Evolutionary conservation across 2,797 vertebrate species (phyloP), one percentile per base, ranked within the genome.

Genomic region (Acanthiza pusilla): DNA sequence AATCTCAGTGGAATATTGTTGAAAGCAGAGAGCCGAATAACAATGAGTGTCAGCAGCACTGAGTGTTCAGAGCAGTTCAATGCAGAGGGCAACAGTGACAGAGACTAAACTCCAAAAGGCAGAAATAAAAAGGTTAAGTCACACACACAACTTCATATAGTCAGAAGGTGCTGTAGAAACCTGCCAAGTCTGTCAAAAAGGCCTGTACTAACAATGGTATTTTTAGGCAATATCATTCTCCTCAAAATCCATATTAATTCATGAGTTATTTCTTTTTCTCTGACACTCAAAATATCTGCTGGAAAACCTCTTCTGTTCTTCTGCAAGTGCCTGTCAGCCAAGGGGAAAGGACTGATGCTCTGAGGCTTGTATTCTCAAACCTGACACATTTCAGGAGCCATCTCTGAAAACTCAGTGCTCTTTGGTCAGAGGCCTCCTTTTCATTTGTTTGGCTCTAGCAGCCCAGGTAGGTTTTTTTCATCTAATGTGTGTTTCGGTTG

Each of bases 91-190:
- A 91, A 70, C 51, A 43, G 76, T 89, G 95, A 96, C 91, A 93
- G 91, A 93, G 54, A 85, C 29, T 80, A 76, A 95, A 95, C 88
- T 94, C 94, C 83, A 78, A 95, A 97, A 47, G 88, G 67, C 57
- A 93, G 73, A 83, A 96, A 89, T 95, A 66, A 91, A 94, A 92
- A 87, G 55, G 50, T 88, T 89, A 94, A 96, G 85, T 95, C 91
- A 88, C 54, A 89, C 54, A 68, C 76, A 80, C 38, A 79, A 79
- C 60, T 91, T 95, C 57, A 70, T 62, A 32, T 11, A 88, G 88
- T 89, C 82, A 82, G 90, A 94, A 95, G 78, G 75, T 78, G 70
- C 63, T 38, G 72, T 65, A 93, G 65, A 93, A 95, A 91, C 71
- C 94, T 96, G 96, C 75, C 95, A 94, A 72, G 78, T 66, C 66